These are phyloP conservation scores for Sabellastarte sp. DNA, from an alignment of 2,888 invertebrate species.

Conservation along the genomic window DNA sequence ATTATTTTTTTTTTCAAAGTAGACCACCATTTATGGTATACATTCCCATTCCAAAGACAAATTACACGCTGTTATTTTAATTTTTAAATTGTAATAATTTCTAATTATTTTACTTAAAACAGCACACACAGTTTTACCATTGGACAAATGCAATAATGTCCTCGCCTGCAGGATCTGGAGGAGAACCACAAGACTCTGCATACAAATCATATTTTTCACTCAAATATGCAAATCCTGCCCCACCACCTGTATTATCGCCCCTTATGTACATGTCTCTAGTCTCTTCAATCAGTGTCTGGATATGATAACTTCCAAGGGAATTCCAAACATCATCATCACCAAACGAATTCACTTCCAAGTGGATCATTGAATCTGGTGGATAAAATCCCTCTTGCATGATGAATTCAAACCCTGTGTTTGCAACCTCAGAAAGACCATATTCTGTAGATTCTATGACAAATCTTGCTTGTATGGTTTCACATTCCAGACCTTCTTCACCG, in stretches of 20 bases:
- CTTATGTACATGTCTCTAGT: constrained; percentile 2
- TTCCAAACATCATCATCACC: neutral
- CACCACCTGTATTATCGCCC: neutral
- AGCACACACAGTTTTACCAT: too few relatives aligned
- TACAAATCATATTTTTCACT: neutral
- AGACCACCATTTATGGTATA: too few relatives aligned
- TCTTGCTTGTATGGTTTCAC: too few relatives aligned
- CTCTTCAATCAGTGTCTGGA: constrained; percentile 2
- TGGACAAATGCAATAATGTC: neutral
- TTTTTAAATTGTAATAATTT: too few relatives aligned
- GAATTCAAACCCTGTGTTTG: too few relatives aligned
- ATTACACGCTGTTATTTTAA: too few relatives aligned
- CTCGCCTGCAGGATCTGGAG: neutral
- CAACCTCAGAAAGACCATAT: too few relatives aligned
- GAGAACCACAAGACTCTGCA: neutral
- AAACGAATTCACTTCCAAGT: neutral
- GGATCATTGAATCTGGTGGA: neutral
- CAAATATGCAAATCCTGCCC: constrained; percentile 1
- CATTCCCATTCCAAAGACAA: too few relatives aligned
- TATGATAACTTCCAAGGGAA: neutral
- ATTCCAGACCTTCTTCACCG: constrained; percentile 2
- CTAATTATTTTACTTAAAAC: too few relatives aligned
- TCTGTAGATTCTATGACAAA: too few relatives aligned
- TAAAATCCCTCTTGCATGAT: neutral
- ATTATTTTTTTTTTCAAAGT: too few relatives aligned